Evolutionary conservation across 2,113 vertebrate genomes (phyloP).

Genomic region (Raja brachyura): DNA sequence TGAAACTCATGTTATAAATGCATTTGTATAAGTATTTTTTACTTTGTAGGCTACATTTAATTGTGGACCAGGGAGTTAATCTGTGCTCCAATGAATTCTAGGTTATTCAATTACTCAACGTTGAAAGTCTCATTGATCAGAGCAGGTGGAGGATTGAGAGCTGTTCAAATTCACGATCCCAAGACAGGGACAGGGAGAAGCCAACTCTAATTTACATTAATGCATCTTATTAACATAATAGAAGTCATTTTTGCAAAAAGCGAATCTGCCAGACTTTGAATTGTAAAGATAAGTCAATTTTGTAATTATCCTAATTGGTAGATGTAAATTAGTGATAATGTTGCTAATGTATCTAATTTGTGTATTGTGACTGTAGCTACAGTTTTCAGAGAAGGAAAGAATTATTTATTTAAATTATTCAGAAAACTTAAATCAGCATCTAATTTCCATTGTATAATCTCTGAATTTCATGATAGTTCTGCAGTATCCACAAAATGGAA

Average conservation of each 20-base stretch:
- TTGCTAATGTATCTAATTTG: neutral
- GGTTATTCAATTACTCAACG: neutral
- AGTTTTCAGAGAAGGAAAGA: neutral
- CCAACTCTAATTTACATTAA: neutral
- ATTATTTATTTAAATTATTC: neutral
- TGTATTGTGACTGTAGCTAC: neutral
- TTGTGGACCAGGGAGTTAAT: neutral
- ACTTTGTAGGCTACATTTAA: neutral
- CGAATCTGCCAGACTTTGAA: neutral
- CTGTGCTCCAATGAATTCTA: neutral
- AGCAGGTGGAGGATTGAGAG: neutral
- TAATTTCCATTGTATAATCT: neutral
- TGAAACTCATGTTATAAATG: neutral
- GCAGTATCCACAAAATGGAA: neutral
- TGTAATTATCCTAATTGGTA: constrained; percentile 2
- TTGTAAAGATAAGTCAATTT: neutral
- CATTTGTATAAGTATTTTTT: neutral
- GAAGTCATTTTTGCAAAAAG: neutral
- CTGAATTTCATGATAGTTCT: neutral
- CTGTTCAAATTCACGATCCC: neutral
- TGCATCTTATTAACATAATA: constrained; percentile 5
- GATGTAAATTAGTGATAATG: neutral
- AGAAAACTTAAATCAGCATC: neutral
- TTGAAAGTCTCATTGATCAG: neutral
- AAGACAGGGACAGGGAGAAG: neutral